Evolutionary conservation across 2,888 invertebrate genomes (phyloP).

Genomic region (Ophion ventricosus): DNA sequence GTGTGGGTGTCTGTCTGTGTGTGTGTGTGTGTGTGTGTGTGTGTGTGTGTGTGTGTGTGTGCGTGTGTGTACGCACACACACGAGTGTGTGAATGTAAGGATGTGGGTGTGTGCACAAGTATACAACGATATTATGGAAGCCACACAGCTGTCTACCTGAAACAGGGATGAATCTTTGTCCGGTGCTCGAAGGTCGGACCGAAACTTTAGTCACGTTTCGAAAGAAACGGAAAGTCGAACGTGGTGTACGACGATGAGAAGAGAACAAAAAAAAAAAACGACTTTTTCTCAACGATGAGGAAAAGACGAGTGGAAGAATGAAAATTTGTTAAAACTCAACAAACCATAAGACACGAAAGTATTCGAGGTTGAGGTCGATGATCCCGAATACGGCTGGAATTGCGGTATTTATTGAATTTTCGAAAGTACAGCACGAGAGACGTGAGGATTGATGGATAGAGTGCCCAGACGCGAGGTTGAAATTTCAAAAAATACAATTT

Average conservation of each 20-base stretch:
- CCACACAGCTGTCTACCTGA: conserved; percentile 62
- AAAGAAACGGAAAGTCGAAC: conserved; percentile 47
- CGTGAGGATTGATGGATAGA: too few relatives aligned
- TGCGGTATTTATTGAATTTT: too few relatives aligned
- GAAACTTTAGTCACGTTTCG: conserved; percentile 42
- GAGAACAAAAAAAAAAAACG: conserved; percentile 7
- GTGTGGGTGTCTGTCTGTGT: too few relatives aligned
- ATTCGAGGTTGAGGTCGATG: too few relatives aligned
- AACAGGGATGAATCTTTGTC: conserved; percentile 54
- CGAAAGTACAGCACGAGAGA: too few relatives aligned
- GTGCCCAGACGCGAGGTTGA: too few relatives aligned
- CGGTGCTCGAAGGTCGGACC: conserved; percentile 39
- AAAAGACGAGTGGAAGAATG: neutral
- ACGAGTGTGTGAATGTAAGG: neutral
- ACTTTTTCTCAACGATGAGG: neutral
- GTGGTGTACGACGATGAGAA: neutral
- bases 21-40: neutral
- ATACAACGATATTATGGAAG: conserved; percentile 16
- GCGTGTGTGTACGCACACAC: too few relatives aligned
- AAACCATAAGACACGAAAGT: too few relatives aligned
- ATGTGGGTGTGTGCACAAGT: neutral
- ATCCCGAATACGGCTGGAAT: too few relatives aligned
- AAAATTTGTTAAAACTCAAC: too few relatives aligned
- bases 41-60: neutral
- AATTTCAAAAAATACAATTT: too few relatives aligned